Base-by-base conservation (phyloP, 1,140 invertebrate species). In the Drosophila ficusphila region DNA sequence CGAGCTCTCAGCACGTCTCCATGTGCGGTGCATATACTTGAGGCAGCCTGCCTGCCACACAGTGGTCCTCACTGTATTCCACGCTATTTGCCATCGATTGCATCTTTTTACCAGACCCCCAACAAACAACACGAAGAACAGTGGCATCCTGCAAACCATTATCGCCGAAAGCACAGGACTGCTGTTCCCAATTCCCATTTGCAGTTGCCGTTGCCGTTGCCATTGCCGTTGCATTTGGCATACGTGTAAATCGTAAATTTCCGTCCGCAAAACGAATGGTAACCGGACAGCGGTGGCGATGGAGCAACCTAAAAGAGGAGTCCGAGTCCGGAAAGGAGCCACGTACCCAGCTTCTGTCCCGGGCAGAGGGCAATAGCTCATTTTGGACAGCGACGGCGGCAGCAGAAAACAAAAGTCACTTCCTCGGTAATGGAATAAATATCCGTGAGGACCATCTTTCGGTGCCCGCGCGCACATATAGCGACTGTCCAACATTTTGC, bases 201-300 rank as follows among this genome's bases (percentile, higher is more conserved):
- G 56, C 46, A 23, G 68, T 70, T 51, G 68, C 56, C 64, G 56
- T 67, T 83, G 79, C 79, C 75, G 53, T 83, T 79, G 79, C 75
- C 79, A 83, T 79, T 51, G 68, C 56, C 64, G 56, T 67, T 83
- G 79, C 79, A 79, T 57, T 83, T 79, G 79, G 79, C 79, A 83
- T 79, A 85, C 79, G 79, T 83, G 79, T 83, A 85, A 83, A 83
- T 83, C 79, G 79, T 83, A 83, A 83, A 83, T 83, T 85, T 85
- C 79, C 79, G 79, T 67, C 54, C 64, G 56, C 48, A 83, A 78
- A 83, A 78, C 79, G 79, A 83, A 61, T 72, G 71, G 62, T 57
- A 82, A 58, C 53, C 64, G 61, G 64, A 68, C 21, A 65, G 44
- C 11, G 27, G 25, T n/a, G 8, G 19, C 34, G 14, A 3, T 36